Base-by-base conservation (phyloP, 2,113 vertebrate species). In the Urocynchramus pylzowi region DNA sequence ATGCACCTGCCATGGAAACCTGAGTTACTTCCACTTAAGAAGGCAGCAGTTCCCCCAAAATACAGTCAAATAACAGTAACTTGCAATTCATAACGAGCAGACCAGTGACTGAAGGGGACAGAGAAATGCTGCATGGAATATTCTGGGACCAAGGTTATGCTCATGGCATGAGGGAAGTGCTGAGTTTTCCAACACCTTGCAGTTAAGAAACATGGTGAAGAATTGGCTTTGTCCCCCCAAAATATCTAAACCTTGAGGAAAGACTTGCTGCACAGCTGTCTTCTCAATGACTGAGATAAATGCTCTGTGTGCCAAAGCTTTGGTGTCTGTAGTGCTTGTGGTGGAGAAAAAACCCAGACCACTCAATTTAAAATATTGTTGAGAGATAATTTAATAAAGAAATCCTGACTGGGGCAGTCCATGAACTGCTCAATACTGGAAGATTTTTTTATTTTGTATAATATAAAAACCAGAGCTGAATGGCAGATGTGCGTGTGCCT, bases 401-500 rank as follows among this genome's bases (percentile, higher is more conserved):
- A 86, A 49, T 2, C 3, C 20, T 3, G 3, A 49, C 14, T 76
- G 24, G 14, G 31, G 27, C 13, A 60, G 37, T n/a, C 21, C 19
- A 19, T 49, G 42, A 78, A 74, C 53, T 39, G 63, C 21, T 53
- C 10, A 73, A 2, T 73, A 76, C 16, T 69, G 18, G 30, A 85
- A 56, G 42, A 6, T 2, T 7, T 37, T 41, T 35, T 78, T n/a
- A 14, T 0, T 27, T 89, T 83, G n/a, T n/a, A 87, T 26, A 60
- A 22, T 28, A 26, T 21, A 60, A 70, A 93, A 77, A 3, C 1
- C 35, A 49, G 19, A 47, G 13, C 59, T 74, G 93, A 90, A 76
- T 41, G 57, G n/a, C 80, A 97, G 95, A 95, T 95, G 19, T 87
- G 39, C 70, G n/a, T 84, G 45, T 31, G 57, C 59, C 61, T 95